Conservation (phyloP, 2,797 vertebrate genomes). For the Alca torda region DNA sequence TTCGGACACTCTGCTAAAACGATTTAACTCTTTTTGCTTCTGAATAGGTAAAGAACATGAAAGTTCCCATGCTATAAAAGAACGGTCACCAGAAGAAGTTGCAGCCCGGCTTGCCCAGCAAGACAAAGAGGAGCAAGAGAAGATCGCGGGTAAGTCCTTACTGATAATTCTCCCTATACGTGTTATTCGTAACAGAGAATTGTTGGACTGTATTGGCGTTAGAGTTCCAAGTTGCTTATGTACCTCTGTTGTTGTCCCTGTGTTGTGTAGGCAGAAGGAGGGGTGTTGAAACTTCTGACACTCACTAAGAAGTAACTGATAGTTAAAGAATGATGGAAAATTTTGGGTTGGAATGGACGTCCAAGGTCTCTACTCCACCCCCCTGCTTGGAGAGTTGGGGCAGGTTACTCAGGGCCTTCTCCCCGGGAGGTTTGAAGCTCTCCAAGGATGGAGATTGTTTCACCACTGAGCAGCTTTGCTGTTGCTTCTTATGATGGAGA, state of each 20-base stretch:
- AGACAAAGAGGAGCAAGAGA: constrained; percentile 85
- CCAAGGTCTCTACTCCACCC: neutral
- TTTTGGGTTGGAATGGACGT: neutral
- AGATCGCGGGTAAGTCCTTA: constrained; percentile 77
- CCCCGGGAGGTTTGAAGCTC: neutral
- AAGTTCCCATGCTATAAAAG: constrained; percentile 72
- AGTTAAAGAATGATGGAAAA: neutral
- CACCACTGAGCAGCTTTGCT: neutral
- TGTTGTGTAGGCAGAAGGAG: neutral
- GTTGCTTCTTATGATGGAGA: neutral
- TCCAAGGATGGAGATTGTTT: neutral
- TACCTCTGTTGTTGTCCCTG: neutral
- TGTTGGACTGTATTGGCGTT: neutral
- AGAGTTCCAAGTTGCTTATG: neutral
- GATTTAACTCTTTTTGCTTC: constrained; percentile 29
- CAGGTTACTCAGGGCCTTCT: neutral
- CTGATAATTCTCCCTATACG: accelerated
- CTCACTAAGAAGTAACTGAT: neutral
- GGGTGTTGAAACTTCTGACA: neutral
- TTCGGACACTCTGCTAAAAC: constrained; percentile 14
- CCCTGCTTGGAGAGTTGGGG: neutral
- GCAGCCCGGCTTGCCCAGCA: constrained; percentile 86
- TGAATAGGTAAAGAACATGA: constrained; percentile 70
- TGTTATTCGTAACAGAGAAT: accelerated
- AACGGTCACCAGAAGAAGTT: constrained; percentile 89